Evolutionary conservation across 2,888 invertebrate genomes (phyloP).

Genomic region (Glyphotaelius pellucidus): DNA sequence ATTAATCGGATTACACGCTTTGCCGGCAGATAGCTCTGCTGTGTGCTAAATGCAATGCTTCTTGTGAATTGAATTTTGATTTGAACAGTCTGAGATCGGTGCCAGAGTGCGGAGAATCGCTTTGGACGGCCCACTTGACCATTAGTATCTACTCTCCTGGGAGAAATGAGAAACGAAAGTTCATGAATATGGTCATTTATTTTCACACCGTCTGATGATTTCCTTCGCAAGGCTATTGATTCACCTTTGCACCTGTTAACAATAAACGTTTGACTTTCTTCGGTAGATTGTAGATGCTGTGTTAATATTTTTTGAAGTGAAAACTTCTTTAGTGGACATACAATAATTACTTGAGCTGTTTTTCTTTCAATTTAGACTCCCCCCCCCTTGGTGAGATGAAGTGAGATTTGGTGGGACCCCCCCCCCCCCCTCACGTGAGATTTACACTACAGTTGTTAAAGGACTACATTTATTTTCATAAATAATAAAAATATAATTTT

Average conservation of each 20-base stretch:
- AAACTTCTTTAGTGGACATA: no score
- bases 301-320: slow-evolving; percentile 3
- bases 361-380: no score
- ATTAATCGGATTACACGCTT: neutral
- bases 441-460: no score
- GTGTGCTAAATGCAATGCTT: neutral
- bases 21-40: neutral
- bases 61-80: neutral
- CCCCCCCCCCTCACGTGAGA: no score
- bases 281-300: neutral
- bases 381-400: no score
- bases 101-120: neutral
- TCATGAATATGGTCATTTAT: slow-evolving; percentile 39
- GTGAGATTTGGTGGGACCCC: no score
- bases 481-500: no score
- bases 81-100: neutral
- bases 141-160: neutral
- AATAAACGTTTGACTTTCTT: slow-evolving; percentile 41
- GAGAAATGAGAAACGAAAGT: slow-evolving; percentile 49
- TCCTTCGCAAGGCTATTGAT: slow-evolving; percentile 27
- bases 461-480: no score
- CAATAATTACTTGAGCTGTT: no score
- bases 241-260: slow-evolving; percentile 3
- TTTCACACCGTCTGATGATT: slow-evolving; percentile 42
- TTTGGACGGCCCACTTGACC: neutral